These are phyloP conservation scores for Scelioninae gen. 2 DNA, from an alignment of 2,888 invertebrate genomes.

Conservation along the genomic window DNA sequence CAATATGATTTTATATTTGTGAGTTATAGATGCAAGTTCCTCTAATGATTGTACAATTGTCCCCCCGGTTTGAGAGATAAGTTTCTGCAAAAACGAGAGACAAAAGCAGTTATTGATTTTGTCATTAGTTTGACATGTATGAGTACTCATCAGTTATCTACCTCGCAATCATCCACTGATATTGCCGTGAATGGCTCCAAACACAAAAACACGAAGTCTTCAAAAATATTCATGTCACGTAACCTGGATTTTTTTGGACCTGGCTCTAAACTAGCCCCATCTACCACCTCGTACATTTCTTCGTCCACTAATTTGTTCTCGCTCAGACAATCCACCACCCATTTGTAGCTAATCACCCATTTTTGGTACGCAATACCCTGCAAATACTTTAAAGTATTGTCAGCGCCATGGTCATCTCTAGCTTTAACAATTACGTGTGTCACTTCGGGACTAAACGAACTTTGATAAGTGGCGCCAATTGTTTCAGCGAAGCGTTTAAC, in stretches of 20 bases:
- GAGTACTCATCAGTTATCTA: constrained; percentile 48
- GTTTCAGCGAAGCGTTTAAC: constrained; percentile 62
- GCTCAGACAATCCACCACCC: constrained; percentile 65
- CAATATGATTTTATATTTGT: constrained; percentile 61
- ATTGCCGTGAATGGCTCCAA: constrained; percentile 65
- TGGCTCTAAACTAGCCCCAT: constrained; percentile 59
- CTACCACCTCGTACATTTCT: constrained; percentile 67
- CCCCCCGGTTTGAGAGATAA: constrained; percentile 65
- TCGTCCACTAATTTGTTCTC: constrained; percentile 63
- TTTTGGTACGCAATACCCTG: constrained; percentile 68
- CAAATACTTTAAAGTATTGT: constrained; percentile 69
- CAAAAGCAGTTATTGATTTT: constrained; percentile 12
- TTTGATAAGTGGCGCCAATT: constrained; percentile 60
- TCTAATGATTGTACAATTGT: constrained; percentile 60
- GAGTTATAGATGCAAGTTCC: constrained; percentile 52
- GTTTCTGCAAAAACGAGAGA: constrained; percentile 62
- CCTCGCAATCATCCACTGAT: constrained; percentile 64
- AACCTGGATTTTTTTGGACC: constrained; percentile 67
- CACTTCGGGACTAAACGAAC: constrained; percentile 61
- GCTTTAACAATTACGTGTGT: constrained; percentile 68
- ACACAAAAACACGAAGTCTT: constrained; percentile 65
- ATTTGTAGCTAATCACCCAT: constrained; percentile 66
- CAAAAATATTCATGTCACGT: constrained; percentile 62
- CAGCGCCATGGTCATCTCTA: constrained; percentile 58
- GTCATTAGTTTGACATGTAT: no score